Percentiles rank a stretch among this genome's conserved stretches.
Conservation (phyloP, 2,113 vertebrate species). For the Guaruba guarouba region DNA sequence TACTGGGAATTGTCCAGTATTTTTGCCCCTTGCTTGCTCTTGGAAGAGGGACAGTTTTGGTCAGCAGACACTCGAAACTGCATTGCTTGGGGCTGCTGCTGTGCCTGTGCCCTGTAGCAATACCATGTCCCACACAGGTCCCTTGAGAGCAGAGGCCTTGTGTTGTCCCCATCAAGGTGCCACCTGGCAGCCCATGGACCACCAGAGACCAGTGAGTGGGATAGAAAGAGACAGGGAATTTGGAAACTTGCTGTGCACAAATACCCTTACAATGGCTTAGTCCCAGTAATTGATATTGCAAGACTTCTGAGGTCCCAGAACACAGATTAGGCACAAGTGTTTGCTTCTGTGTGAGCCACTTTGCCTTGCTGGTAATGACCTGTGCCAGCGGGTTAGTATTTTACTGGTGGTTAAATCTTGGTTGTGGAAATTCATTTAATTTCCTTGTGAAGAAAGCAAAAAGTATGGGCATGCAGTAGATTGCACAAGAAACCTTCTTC, state of each 20-base stretch:
- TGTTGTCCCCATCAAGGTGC: fast-evolving
- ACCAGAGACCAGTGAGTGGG: background rate
- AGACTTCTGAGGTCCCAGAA: background rate
- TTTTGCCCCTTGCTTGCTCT: background rate
- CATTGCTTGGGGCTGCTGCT: background rate
- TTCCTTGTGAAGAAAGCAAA: background rate
- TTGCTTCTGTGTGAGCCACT: background rate
- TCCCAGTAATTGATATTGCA: background rate
- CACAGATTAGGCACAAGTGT: background rate
- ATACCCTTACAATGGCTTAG: background rate
- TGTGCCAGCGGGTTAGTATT: background rate
- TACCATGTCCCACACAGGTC: fast-evolving
- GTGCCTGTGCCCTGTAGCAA: background rate
- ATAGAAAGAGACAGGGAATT: background rate
- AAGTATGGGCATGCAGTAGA: background rate
- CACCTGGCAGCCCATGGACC: background rate
- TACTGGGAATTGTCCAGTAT: background rate
- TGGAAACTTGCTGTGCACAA: background rate
- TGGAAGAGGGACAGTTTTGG: background rate
- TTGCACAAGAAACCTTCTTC: fast-evolving
- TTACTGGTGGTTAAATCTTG: background rate
- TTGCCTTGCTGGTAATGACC: background rate
- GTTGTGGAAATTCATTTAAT: background rate
- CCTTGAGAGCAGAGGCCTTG: background rate
- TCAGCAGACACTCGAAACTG: background rate